A percentile compares a stretch with the other conserved stretches of the same genome.
Evolutionary conservation across 1,140 invertebrate genomes (phyloP).

Genomic region (Camponotus pennsylvanicus): DNA sequence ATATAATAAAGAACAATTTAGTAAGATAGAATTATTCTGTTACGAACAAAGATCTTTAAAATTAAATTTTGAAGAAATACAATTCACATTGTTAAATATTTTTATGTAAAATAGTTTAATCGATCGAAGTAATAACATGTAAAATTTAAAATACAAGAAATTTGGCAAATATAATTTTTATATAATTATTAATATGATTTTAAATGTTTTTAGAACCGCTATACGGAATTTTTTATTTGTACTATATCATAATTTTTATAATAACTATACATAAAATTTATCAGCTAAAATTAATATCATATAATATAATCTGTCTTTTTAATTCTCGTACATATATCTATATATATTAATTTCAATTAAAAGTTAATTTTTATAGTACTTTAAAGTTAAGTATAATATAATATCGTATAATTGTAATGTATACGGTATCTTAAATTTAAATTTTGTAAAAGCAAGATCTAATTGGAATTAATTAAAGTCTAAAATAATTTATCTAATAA

Average conservation of each 20-base stretch:
- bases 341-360: background rate
- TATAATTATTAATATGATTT: background rate
- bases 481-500: background rate
- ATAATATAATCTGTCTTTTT: background rate
- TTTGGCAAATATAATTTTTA: background rate
- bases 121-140: background rate
- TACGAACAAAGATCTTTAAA: background rate
- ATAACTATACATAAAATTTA: background rate
- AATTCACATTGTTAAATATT: background rate
- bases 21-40: background rate
- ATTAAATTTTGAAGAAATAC: background rate
- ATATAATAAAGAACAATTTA: slow-evolving; percentile 32
- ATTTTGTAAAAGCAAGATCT: background rate
- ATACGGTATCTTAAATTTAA: background rate
- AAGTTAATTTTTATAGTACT: background rate
- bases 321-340: background rate
- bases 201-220: background rate
- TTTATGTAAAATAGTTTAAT: background rate
- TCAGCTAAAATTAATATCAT: background rate
- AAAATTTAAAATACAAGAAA: background rate
- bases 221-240: background rate
- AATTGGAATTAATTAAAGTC: background rate
- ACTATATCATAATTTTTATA: background rate
- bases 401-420: background rate
- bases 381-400: no score